Percentiles rank a stretch among this genome's conserved stretches.
phyloP scores from a whole-genome alignment of 2,797 vertebrate species.

The Falco concolor region DNA sequence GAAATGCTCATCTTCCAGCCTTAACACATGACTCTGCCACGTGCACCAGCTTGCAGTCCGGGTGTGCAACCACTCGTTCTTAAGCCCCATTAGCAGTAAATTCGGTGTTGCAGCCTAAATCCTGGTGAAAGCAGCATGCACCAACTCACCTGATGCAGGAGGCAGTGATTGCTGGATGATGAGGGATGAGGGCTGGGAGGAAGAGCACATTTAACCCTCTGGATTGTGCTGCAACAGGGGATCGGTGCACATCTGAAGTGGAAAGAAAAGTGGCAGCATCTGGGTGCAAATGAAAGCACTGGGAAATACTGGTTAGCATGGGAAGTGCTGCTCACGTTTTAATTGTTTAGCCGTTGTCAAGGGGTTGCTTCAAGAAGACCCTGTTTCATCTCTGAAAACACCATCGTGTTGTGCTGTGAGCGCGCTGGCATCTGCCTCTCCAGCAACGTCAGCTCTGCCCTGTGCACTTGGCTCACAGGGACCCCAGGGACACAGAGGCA shows the following conservation, averaged over 20 bases:
- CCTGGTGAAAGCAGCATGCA: accelerated
- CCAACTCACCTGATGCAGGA: not conserved
- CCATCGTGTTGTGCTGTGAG: not conserved
- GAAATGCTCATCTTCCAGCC: not conserved
- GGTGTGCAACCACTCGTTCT: not conserved
- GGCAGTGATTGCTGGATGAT: not conserved
- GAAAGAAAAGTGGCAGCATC: not conserved
- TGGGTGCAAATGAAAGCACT: not conserved
- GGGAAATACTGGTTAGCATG: not conserved
- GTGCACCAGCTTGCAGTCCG: not conserved
- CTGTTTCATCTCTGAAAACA: not conserved
- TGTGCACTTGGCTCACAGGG: not conserved
- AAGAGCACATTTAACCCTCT: not conserved
- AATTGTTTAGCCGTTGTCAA: not conserved
- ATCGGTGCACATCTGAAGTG: not conserved
- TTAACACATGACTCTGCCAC: too few species aligned
- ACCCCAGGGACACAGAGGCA: not conserved
- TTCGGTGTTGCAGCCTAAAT: not conserved
- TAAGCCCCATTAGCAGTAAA: not conserved
- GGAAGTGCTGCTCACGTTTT: accelerated
- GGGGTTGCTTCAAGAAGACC: not conserved
- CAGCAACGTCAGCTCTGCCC: not conserved
- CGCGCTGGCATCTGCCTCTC: accelerated
- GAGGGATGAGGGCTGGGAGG: not conserved
- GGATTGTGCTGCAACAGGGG: accelerated